These are phyloP conservation scores for Diarsia dahlii DNA, from an alignment of 2,888 invertebrate species.

Conservation along the genomic window DNA sequence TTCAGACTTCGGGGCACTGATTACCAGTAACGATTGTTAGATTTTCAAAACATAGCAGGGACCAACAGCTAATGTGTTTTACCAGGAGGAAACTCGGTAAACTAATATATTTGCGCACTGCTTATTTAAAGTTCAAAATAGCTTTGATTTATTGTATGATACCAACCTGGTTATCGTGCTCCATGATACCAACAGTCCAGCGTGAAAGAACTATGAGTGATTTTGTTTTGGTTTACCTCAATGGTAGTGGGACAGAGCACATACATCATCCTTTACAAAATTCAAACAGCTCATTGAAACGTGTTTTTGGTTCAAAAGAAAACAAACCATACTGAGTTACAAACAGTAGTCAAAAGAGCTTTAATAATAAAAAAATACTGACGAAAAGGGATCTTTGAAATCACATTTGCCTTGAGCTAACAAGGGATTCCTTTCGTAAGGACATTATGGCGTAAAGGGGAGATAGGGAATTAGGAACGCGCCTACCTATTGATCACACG, in stretches of 20 bases:
- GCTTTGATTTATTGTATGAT: too few species aligned
- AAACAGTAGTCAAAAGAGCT: neutral
- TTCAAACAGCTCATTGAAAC: neutral
- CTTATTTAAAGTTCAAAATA: too few species aligned
- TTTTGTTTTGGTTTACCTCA: neutral
- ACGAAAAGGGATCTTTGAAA: constrained; percentile 7
- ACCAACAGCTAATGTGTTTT: too few species aligned
- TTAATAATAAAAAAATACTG: neutral
- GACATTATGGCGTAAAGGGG: neutral
- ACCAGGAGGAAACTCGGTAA: too few species aligned
- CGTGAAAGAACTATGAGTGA: too few species aligned
- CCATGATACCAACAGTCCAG: too few species aligned
- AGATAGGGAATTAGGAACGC: constrained; percentile 4
- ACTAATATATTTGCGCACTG: too few species aligned
- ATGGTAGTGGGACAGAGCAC: neutral
- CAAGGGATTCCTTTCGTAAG: constrained; percentile 1
- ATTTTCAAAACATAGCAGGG: too few species aligned
- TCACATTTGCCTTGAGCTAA: constrained; percentile 25
- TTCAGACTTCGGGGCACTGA: too few species aligned
- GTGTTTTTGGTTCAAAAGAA: neutral
- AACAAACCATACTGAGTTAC: neutral
- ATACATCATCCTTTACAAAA: neutral
- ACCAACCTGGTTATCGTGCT: too few species aligned
- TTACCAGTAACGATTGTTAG: too few species aligned
- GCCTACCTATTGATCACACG: constrained; percentile 12